Evolutionary conservation across 37 sponge, comb jelly and placozoan genomes (phyloP), one percentile per base, ranked within the genome.

Genomic region (Beroe ovata): DNA sequence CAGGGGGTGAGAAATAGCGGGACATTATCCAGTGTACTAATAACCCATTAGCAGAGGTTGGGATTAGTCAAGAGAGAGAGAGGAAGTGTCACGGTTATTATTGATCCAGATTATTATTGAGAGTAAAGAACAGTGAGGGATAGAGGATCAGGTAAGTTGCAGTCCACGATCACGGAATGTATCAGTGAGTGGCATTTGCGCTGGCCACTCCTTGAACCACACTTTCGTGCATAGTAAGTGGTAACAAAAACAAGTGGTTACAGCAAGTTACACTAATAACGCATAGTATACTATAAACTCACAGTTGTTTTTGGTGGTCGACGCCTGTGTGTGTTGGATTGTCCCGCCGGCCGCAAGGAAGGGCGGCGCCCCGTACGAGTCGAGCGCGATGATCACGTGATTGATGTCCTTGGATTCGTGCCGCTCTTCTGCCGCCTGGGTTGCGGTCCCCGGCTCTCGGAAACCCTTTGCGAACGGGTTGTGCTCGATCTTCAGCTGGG

Each of bases 381-480:
- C 84, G 54, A 77, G 28, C 54, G 84, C 84, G 21, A 77, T 77
- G 42, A 77, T 77, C 84, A 77, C 84, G 38, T 77, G 84, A 20
- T 77, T 77, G 23, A 77, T 42, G 28, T 77, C 84, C 33, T 77
- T 77, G 11, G 84, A 77, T 54, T 77, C 84, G 84, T 77, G 84
- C 4, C 84, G 84, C 38, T 77, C 84, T 54, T 77, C 84, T 6
- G 84, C 84, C 23, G 84, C 84, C 33, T 77, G 84, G 84, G 84
- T 77, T 6, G 84, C 84, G 22, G 84, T 77, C 33, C 84, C 84
- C 4, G 84, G 84, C 47, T 77, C 84, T 6, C 94, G 64, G 64
- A 94, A 94, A 4, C 94, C 94, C 59, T 94, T 94, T 1, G 94
- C 94, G 88, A 94, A 94, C 11, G 94, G 94, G 88, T 94, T 94